Evolutionary conservation across 2,797 vertebrate genomes (phyloP).

Genomic region (Clarias fuscus): DNA sequence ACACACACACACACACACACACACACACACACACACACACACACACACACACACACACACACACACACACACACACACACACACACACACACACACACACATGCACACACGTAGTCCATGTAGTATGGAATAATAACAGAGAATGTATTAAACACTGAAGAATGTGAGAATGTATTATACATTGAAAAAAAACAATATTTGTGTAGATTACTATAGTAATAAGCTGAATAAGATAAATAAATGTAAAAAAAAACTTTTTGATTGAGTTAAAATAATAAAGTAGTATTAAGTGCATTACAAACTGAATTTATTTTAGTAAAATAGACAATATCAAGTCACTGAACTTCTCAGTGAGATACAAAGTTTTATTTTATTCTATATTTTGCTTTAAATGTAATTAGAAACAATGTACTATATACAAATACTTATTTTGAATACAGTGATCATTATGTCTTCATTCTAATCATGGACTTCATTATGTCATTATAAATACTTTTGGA

Average conservation of each 20-base stretch:
- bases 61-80: conserved; percentile 13
- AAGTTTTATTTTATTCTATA: neutral
- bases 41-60: conserved; percentile 20
- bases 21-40: conserved; percentile 19
- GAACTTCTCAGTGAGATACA: neutral
- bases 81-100: conserved; percentile 20
- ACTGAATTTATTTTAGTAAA: too few relatives aligned
- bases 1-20: conserved; percentile 16
- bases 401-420: neutral
- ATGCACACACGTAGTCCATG: neutral
- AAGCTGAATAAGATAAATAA: too few relatives aligned
- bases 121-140: neutral
- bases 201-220: too few relatives aligned
- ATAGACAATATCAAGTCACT: too few relatives aligned
- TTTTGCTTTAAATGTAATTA: neutral
- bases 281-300: too few relatives aligned
- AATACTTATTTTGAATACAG: neutral
- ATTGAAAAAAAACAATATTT: too few relatives aligned
- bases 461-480: neutral
- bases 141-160: neutral
- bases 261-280: too few relatives aligned
- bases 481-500: neutral
- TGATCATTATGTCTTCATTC: neutral
- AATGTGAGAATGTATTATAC: neutral
- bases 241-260: too few relatives aligned